Evolutionary conservation across 2,797 vertebrate species (phyloP).

Genomic region (Pteronotus mesoamericanus): DNA sequence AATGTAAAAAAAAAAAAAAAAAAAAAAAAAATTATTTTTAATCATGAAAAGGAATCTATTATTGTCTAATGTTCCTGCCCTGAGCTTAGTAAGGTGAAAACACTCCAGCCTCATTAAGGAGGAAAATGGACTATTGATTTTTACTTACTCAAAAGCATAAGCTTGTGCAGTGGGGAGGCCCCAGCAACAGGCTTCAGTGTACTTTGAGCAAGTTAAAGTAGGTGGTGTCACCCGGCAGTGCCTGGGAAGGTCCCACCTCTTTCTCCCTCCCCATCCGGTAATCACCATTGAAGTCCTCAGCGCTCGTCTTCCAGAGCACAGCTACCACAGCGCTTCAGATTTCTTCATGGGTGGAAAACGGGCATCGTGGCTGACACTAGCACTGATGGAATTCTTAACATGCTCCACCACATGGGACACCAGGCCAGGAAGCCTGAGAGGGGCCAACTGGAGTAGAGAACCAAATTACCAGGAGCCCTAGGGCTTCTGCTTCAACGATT

Average conservation of each 20-base stretch:
- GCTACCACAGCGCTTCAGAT: neutral
- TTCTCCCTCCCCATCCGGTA: neutral
- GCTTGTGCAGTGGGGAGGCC: neutral
- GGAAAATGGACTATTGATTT: neutral
- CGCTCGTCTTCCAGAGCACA: rapidly evolving
- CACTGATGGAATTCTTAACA: neutral
- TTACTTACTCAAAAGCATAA: neutral
- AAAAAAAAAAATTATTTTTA: neutral
- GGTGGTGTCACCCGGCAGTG: rapidly evolving
- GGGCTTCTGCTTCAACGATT: neutral
- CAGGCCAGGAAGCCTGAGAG: neutral
- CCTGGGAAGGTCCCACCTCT: neutral
- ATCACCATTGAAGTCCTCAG: rapidly evolving
- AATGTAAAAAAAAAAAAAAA: neutral
- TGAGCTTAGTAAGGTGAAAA: neutral
- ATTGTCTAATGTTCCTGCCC: neutral
- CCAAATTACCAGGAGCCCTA: neutral
- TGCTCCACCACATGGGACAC: neutral
- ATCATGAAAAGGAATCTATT: neutral
- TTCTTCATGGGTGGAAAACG: neutral
- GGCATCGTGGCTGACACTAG: neutral
- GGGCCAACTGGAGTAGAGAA: neutral
- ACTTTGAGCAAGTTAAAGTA: neutral
- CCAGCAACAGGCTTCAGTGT: rapidly evolving
- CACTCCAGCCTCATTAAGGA: neutral